Conservation (phyloP, 2,888 invertebrate species). For the Leistus spinibarbis region DNA sequence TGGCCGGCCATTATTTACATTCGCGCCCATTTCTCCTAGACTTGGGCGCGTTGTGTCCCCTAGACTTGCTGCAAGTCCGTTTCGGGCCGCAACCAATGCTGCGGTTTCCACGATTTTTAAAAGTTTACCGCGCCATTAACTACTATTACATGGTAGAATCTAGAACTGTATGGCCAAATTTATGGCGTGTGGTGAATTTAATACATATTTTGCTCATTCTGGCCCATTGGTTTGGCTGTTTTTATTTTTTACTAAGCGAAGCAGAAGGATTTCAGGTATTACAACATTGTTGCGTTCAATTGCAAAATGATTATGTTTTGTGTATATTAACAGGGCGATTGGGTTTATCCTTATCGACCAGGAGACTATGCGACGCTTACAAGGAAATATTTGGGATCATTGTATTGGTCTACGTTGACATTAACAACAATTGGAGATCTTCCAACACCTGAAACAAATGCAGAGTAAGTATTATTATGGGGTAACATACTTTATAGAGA, state of each 20-base stretch:
- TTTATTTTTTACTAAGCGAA: conserved; percentile 93
- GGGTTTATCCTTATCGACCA: conserved; percentile 87
- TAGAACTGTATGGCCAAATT: conserved; percentile 92
- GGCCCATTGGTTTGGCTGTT: conserved; percentile 98
- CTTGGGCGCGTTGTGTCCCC: conserved; percentile 78
- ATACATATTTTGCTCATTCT: conserved; percentile 93
- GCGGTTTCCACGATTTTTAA: conserved; percentile 86
- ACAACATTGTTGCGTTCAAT: neutral
- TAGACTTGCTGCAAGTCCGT: conserved; percentile 85
- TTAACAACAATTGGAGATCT: conserved; percentile 95
- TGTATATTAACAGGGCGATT: conserved; percentile 70
- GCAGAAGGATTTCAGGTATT: conserved; percentile 81
- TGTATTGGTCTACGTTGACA: conserved; percentile 96
- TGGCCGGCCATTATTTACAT: conserved; percentile 86
- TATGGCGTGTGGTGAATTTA: conserved; percentile 93
- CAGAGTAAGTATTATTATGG: conserved; percentile 78
- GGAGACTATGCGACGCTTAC: conserved; percentile 90
- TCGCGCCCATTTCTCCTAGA: conserved; percentile 87
- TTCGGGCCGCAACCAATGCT: conserved; percentile 83
- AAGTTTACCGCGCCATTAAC: conserved; percentile 89
- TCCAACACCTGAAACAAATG: conserved; percentile 94
- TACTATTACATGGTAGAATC: conserved; percentile 97
- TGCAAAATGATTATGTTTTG: conserved; percentile 1
- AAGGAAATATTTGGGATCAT: conserved; percentile 90
- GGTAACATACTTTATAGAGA: neutral